phyloP scores from a whole-genome alignment of 2,888 invertebrate species.

The Blastobasis lacticolella region DNA sequence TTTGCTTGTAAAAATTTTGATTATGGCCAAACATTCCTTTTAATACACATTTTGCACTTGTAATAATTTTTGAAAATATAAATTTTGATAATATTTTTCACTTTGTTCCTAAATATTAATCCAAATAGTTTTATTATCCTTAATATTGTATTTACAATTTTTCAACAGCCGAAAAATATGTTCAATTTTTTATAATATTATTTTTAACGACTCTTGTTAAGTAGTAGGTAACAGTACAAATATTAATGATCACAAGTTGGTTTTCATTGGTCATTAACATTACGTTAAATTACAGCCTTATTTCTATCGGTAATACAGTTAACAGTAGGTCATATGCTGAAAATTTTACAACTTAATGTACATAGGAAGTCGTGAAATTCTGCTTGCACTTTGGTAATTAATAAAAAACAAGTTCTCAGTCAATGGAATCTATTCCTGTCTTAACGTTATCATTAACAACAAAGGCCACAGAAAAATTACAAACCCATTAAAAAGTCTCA shows the following conservation, averaged over 20 bases:
- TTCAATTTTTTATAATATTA: conserved; percentile 71
- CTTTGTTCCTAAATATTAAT: conserved; percentile 74
- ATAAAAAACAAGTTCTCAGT: too few species aligned
- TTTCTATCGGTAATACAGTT: conserved; percentile 60
- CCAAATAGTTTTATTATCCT: conserved; percentile 75
- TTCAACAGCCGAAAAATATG: conserved; percentile 76
- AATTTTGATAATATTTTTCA: conserved; percentile 74
- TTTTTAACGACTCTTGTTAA: conserved; percentile 76
- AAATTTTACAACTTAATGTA: conserved; percentile 16
- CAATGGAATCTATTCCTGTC: too few species aligned
- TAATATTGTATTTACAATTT: conserved; percentile 75
- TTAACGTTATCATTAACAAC: too few species aligned
- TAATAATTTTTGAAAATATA: conserved; percentile 75
- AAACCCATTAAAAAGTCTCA: too few species aligned
- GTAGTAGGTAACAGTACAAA: conserved; percentile 76
- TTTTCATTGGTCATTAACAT: conserved; percentile 77
- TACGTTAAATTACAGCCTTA: conserved; percentile 70
- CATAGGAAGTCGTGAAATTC: too few species aligned
- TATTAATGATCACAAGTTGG: conserved; percentile 77
- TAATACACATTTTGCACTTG: conserved; percentile 69
- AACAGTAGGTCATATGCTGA: conserved; percentile 64
- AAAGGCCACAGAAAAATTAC: too few species aligned
- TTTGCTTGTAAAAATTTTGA: conserved; percentile 55
- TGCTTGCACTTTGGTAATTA: too few species aligned
- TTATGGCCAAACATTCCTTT: conserved; percentile 71